phyloP scores from a whole-genome alignment of 1,140 invertebrate genomes.

The Leptinotarsa texana region DNA sequence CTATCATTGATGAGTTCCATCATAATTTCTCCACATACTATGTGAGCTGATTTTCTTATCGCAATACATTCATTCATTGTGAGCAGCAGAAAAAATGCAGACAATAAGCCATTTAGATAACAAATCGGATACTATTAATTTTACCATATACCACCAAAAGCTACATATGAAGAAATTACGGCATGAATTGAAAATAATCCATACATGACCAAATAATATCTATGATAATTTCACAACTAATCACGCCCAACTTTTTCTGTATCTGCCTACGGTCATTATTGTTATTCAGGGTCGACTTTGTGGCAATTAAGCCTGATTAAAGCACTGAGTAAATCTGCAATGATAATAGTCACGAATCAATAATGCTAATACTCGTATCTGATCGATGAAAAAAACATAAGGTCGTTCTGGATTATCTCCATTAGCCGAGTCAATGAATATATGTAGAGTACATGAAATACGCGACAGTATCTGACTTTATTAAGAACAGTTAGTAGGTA shows the following conservation, averaged over 20 bases:
- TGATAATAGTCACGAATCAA: not conserved
- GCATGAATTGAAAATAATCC: not conserved
- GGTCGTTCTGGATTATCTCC: not conserved
- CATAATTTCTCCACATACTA: not conserved
- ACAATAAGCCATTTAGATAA: not conserved
- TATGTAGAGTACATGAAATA: no score
- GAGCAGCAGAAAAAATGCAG: not conserved
- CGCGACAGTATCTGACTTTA: not conserved
- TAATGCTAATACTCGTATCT: not conserved
- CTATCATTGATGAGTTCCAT: no score
- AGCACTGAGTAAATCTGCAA: not conserved
- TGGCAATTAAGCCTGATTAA: not conserved
- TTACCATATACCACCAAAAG: no score
- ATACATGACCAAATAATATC: not conserved
- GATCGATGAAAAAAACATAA: not conserved
- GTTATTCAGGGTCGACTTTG: not conserved
- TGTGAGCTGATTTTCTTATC: not conserved
- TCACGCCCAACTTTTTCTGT: constrained; percentile 2
- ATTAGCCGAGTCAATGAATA: no score
- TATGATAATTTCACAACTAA: not conserved
- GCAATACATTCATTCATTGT: not conserved
- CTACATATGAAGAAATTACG: not conserved
- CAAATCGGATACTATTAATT: no score
- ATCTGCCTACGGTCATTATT: not conserved
- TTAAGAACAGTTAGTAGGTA: not conserved